Evolutionary conservation across 2,113 vertebrate genomes (phyloP), one percentile per base, ranked within the genome.

Genomic region (Indicator maculatus): DNA sequence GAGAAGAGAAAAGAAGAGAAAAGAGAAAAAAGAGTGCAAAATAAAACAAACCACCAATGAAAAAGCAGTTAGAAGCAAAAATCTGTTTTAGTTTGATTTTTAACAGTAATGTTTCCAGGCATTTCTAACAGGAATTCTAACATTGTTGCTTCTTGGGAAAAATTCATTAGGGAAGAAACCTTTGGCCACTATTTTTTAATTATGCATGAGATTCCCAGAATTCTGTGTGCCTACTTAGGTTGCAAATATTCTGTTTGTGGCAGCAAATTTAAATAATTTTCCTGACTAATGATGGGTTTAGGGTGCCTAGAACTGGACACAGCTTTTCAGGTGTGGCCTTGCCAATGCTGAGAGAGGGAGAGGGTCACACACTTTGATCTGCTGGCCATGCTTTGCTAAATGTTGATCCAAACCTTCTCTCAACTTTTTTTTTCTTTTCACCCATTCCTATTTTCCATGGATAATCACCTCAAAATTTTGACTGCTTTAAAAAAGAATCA

Each of bases 131-230:
- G 55, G 52, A 78, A 30, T 71, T 73, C 70, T 71, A 93, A 76
- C 39, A 74, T 55, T 89, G 66, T 75, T 94, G 31, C 16, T 83
- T 93, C 83, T 93, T 73, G 38, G 36, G 47, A 31, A 96, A 93
- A 92, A 75, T 83, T 89, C 39, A 81, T 86, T 71, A 73, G 27
- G 11, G 58, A 81, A 84, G 28, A 95, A 96, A 91, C 56, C 38
- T 93, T 61, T 84, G n/a, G 16, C 33, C 58, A 39, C 3, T 33
- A 6, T 52, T 59, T 74, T 80, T 93, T 65, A 86, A 67, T 81
- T 71, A 59, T 66, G 21, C 16, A 69, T 63, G 17, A 56, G 41
- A 73, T 56, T 6, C 27, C 60, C 55, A 90, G 86, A 89, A 85
- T 92, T 89, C 53, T 75, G 16, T 79, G 21, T 5, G 6, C 50